These are phyloP conservation scores for Thumatha senex DNA, from an alignment of 2,888 invertebrate species.

Conservation along the genomic window DNA sequence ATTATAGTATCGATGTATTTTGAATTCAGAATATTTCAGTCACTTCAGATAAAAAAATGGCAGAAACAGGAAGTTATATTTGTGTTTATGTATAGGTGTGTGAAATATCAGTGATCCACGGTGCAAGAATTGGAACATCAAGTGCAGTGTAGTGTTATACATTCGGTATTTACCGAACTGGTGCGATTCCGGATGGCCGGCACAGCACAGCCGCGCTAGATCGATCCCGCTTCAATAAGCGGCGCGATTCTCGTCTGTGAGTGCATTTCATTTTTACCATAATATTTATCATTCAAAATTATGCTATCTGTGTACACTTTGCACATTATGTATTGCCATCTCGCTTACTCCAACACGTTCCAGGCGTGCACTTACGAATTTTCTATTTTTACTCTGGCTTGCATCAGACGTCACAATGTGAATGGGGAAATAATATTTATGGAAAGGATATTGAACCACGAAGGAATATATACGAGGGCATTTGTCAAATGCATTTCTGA, in stretches of 20 bases:
- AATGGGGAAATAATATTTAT: slow-evolving; percentile 22
- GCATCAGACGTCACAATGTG: slow-evolving; percentile 15
- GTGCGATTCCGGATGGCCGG: slow-evolving; percentile 53
- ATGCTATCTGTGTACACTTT: slow-evolving; percentile 28
- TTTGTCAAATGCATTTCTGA: slow-evolving; percentile 17
- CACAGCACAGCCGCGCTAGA: slow-evolving; percentile 62
- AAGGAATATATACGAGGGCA: slow-evolving; percentile 11
- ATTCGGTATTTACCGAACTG: slow-evolving; percentile 29
- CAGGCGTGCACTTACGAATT: slow-evolving; percentile 24
- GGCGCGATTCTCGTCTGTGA: slow-evolving; percentile 59
- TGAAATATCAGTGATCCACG: slow-evolving; percentile 27
- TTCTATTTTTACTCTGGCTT: slow-evolving; percentile 29
- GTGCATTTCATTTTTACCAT: slow-evolving; percentile 49
- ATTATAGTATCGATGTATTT: not conserved
- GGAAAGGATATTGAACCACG: slow-evolving; percentile 29
- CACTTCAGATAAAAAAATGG: not conserved
- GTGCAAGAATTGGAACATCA: slow-evolving; percentile 29
- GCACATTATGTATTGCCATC: slow-evolving; percentile 18
- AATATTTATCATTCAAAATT: not conserved
- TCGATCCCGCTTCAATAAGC: slow-evolving; percentile 62
- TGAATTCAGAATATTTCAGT: not conserved
- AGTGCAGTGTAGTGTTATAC: slow-evolving; percentile 54
- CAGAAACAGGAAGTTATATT: not conserved
- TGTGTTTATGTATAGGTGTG: slow-evolving; percentile 22
- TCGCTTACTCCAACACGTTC: slow-evolving; percentile 11